Percentiles rank a stretch among this genome's conserved stretches.
phyloP scores from a whole-genome alignment of 2,888 invertebrate species.

The Diaphora mendica region DNA sequence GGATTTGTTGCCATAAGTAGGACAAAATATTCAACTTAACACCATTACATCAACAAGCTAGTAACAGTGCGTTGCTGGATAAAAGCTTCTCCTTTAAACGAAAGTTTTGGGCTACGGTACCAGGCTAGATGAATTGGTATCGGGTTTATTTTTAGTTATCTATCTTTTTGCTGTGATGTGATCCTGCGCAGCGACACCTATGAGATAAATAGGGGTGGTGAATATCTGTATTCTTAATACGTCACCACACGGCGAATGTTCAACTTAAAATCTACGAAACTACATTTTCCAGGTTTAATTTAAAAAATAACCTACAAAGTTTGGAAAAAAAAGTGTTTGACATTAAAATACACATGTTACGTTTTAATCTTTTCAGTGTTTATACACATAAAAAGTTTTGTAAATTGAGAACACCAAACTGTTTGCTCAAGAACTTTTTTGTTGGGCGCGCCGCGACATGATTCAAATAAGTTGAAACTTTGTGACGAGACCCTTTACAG shows the following conservation, averaged over 20 bases:
- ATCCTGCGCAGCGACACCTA: too few species aligned
- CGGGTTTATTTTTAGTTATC: too few species aligned
- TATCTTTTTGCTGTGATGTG: too few species aligned
- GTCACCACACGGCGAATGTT: not conserved
- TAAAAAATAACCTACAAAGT: not conserved
- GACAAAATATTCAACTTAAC: too few species aligned
- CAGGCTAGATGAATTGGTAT: too few species aligned
- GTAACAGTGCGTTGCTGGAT: too few species aligned
- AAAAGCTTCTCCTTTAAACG: too few species aligned
- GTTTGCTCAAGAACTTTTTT: slow-evolving; percentile 25
- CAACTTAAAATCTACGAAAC: not conserved
- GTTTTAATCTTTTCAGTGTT: not conserved
- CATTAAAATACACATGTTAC: not conserved
- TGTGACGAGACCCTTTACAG: slow-evolving; percentile 20
- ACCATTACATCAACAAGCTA: too few species aligned
- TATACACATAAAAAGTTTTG: not conserved
- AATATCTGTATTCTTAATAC: not conserved
- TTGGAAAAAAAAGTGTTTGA: not conserved
- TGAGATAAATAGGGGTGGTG: too few species aligned
- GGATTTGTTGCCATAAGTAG: too few species aligned
- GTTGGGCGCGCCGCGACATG: slow-evolving; percentile 23
- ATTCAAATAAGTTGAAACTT: slow-evolving; percentile 29
- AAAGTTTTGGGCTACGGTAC: too few species aligned
- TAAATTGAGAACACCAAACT: not conserved
- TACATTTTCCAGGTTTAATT: not conserved